A percentile compares a stretch with the other conserved stretches of the same genome.
These are phyloP conservation scores for Alfaro cultratus DNA, from an alignment of 2,797 vertebrate genomes.

Conservation along the genomic window DNA sequence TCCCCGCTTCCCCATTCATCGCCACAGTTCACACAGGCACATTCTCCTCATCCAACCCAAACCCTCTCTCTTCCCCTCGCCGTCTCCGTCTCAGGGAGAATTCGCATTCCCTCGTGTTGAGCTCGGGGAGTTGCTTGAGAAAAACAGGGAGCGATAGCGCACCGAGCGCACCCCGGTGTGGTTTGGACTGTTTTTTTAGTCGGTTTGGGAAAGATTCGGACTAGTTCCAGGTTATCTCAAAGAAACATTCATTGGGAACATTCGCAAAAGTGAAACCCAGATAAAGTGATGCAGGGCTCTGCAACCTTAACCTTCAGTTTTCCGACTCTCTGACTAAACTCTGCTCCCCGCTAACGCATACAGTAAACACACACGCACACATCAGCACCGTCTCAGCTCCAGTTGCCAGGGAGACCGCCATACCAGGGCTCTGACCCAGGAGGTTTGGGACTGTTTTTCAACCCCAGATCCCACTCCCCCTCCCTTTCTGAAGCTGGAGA, in stretches of 20 bases:
- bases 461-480: constrained; percentile 78
- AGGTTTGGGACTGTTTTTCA: constrained; percentile 86
- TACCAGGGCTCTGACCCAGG: constrained; percentile 94
- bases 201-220: not conserved
- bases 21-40: constrained; percentile 2
- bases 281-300: constrained; percentile 31
- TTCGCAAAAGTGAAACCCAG: constrained; percentile 24
- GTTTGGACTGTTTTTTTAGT: constrained; percentile 26
- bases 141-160: constrained; percentile 34
- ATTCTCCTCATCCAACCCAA: constrained; percentile 10
- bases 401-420: constrained; percentile 95
- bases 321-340: constrained; percentile 82
- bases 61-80: constrained; percentile 34
- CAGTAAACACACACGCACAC: constrained; percentile 12
- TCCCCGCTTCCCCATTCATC: constrained; percentile 54
- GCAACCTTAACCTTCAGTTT: constrained; percentile 62
- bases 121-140: constrained; percentile 50
- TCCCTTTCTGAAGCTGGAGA: constrained; percentile 78
- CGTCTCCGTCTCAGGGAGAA: constrained; percentile 48
- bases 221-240: constrained; percentile 2
- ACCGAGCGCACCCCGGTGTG: constrained; percentile 37
- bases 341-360: constrained; percentile 24
- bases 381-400: constrained; percentile 81
- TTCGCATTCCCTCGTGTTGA: constrained; percentile 75
- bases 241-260: constrained; percentile 12